Evolutionary conservation across 1,140 invertebrate genomes (phyloP).

Genomic region (Doryteuthis pealeii): DNA sequence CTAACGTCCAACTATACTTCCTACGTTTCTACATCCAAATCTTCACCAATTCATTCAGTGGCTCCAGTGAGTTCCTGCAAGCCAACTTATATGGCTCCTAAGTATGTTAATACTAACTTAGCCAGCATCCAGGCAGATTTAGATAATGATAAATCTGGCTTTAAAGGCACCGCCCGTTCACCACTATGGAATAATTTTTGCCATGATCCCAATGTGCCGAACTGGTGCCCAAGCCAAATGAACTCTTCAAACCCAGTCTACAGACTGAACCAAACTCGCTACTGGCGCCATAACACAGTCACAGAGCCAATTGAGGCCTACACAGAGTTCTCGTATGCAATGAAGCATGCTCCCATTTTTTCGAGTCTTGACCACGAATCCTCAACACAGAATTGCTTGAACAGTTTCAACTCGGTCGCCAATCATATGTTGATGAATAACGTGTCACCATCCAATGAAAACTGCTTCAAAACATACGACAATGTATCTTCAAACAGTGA

Average conservation of each 20-base stretch:
- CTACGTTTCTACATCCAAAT: neutral
- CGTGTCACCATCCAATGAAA: slow-evolving; percentile 7
- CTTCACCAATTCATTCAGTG: slow-evolving; percentile 8
- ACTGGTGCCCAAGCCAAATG: neutral
- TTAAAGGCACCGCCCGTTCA: neutral
- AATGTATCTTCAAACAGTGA: neutral
- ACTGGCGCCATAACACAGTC: slow-evolving; percentile 28
- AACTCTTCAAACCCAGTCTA: slow-evolving; percentile 11
- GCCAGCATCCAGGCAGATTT: slow-evolving; percentile 30
- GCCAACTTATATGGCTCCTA: slow-evolving; percentile 24
- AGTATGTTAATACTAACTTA: slow-evolving; percentile 35
- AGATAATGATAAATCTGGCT: slow-evolving; percentile 7
- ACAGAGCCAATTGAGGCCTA: slow-evolving; percentile 16
- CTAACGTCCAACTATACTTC: neutral
- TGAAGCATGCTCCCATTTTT: neutral
- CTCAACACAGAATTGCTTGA: neutral
- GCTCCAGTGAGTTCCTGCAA: slow-evolving; percentile 3
- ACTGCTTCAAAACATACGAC: neutral
- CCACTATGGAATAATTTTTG: neutral
- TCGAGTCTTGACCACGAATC: slow-evolving; percentile 3
- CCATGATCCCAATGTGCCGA: slow-evolving; percentile 9
- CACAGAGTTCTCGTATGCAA: neutral
- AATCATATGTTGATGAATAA: neutral
- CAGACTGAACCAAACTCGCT: slow-evolving; percentile 9
- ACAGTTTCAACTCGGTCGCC: neutral